Percentiles rank a stretch among this genome's conserved stretches.
phyloP scores from a whole-genome alignment of 1,140 invertebrate genomes.

The Cylas formicarius region DNA sequence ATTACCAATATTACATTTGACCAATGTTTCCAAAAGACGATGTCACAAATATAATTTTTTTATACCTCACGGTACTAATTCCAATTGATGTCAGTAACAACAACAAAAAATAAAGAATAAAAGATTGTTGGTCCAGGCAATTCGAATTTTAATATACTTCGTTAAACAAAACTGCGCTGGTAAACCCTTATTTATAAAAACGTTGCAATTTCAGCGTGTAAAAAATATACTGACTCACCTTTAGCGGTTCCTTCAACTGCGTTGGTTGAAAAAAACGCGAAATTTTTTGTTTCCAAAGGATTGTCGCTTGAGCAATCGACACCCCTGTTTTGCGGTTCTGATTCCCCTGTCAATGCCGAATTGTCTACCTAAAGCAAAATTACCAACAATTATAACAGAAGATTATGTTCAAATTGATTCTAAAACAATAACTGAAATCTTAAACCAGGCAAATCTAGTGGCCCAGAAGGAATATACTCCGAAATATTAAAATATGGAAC shows the following conservation, averaged over 20 bases:
- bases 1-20: too few species aligned
- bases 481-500: too few species aligned
- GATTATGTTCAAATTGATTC: background rate
- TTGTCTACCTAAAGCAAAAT: slow-evolving; percentile 50
- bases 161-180: too few species aligned
- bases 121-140: background rate
- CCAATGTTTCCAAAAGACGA: too few species aligned
- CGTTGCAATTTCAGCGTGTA: too few species aligned
- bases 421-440: background rate
- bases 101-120: too few species aligned
- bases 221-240: too few species aligned
- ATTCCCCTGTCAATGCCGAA: slow-evolving; percentile 66
- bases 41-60: too few species aligned
- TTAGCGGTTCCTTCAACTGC: slow-evolving; percentile 66
- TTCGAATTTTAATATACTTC: background rate
- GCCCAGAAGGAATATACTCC: too few species aligned
- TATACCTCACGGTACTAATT: too few species aligned
- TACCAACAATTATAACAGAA: background rate
- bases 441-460: too few species aligned
- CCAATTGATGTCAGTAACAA: too few species aligned
- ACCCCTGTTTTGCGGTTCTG: slow-evolving; percentile 58
- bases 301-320: slow-evolving; percentile 58
- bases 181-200: background rate
- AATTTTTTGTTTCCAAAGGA: slow-evolving; percentile 66
- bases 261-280: slow-evolving; percentile 74